Percentiles rank a stretch among this genome's conserved stretches.
Conservation (phyloP, 2,797 vertebrate genomes). For the Hylomyscus alleni region DNA sequence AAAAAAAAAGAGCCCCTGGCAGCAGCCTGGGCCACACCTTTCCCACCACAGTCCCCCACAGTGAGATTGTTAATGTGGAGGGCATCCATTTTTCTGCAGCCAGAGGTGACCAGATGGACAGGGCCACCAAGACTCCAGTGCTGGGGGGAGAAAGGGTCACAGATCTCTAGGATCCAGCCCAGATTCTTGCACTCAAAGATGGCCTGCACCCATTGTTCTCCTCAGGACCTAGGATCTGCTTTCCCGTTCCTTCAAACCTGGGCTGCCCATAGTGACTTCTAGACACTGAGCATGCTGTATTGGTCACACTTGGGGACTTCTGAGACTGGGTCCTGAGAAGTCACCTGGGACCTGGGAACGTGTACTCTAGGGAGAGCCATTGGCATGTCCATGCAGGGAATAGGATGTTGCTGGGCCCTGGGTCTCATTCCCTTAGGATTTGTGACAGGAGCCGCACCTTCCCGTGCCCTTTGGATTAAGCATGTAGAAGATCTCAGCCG, state of each 20-base stretch:
- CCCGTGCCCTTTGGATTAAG: not conserved
- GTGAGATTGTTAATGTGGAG: not conserved
- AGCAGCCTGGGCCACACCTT: too few species aligned
- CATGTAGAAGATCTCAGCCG: rapidly evolving
- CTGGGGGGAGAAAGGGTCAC: not conserved
- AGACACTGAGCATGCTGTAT: not conserved
- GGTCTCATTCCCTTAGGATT: too few species aligned
- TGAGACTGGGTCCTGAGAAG: not conserved
- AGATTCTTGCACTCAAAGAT: not conserved
- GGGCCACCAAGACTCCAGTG: not conserved
- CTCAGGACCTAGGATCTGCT: not conserved
- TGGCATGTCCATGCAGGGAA: rapidly evolving
- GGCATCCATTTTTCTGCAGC: not conserved
- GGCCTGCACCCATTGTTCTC: not conserved
- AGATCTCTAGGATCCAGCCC: not conserved
- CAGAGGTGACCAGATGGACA: not conserved
- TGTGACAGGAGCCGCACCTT: too few species aligned
- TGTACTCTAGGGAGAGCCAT: not conserved
- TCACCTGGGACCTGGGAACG: not conserved
- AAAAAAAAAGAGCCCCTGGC: rapidly evolving
- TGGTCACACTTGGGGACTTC: not conserved
- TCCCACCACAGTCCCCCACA: too few species aligned
- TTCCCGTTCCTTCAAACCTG: not conserved
- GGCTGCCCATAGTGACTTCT: not conserved
- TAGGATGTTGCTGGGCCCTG: not conserved